phyloP scores from a whole-genome alignment of 2,113 vertebrate genomes.

The Anhinga anhinga region DNA sequence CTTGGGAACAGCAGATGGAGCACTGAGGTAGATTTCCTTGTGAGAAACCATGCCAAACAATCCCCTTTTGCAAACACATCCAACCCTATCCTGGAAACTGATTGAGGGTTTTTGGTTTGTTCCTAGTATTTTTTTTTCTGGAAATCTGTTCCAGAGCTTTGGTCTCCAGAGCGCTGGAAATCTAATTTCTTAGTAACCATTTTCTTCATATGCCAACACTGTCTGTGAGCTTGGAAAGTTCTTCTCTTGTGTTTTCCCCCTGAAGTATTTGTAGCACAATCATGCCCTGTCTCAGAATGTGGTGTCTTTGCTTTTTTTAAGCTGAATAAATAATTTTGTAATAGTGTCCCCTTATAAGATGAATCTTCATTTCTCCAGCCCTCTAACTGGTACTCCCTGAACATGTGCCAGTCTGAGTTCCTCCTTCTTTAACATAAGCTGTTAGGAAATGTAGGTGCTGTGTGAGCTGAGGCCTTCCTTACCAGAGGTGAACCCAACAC shows the following conservation, averaged over 20 bases:
- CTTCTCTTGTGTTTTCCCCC: background rate
- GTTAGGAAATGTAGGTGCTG: background rate
- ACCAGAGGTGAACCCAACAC: background rate
- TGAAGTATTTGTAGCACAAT: background rate
- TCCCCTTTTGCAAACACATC: background rate
- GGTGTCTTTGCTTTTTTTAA: background rate
- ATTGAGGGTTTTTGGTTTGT: background rate
- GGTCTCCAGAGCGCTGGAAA: background rate
- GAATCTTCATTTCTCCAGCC: background rate
- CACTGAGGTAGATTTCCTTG: background rate
- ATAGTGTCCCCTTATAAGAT: background rate
- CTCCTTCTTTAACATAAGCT: background rate
- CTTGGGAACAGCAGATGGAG: background rate
- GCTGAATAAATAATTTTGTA: background rate
- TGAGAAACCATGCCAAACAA: background rate
- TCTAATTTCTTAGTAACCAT: background rate
- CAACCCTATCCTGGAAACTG: background rate
- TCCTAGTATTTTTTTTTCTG: background rate
- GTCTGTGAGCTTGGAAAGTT: background rate
- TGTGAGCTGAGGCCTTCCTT: background rate
- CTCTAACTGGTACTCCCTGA: background rate
- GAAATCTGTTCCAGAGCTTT: background rate
- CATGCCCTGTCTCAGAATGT: background rate
- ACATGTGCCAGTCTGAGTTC: background rate
- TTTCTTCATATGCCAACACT: background rate